These are phyloP conservation scores for Aphis gossypii DNA, from an alignment of 1,140 invertebrate species.

Conservation along the genomic window DNA sequence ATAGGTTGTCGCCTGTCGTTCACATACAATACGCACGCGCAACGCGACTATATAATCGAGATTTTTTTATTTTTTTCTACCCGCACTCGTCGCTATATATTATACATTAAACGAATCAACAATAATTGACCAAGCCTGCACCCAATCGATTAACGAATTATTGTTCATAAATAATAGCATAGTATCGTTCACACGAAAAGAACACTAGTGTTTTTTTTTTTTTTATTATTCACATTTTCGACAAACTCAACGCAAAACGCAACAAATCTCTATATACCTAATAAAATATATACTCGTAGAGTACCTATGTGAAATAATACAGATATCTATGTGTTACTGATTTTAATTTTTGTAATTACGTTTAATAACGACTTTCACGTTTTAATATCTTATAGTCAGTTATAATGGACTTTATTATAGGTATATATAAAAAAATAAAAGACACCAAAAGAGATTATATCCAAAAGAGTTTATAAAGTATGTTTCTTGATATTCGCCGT, in stretches of 20 bases:
- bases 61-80: background rate
- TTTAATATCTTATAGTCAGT: background rate
- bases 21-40: background rate
- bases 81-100: background rate
- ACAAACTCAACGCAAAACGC: background rate
- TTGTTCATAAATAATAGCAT: background rate
- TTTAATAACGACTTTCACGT: background rate
- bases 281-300: too few species aligned
- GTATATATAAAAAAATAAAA: background rate
- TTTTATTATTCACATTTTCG: background rate
- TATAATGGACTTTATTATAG: background rate
- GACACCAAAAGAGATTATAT: background rate
- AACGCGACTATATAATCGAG: background rate
- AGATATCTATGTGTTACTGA: background rate
- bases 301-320: background rate
- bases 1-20: background rate
- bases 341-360: background rate
- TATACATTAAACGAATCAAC: slow-evolving; percentile 1
- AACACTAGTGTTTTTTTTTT: background rate
- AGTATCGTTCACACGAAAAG: background rate
- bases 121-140: background rate
- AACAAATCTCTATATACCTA: background rate
- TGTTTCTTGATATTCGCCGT: background rate
- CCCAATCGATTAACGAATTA: background rate
- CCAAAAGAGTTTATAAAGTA: background rate